Conservation (phyloP, 2,113 vertebrate genomes). For the Sylvia atricapilla region DNA sequence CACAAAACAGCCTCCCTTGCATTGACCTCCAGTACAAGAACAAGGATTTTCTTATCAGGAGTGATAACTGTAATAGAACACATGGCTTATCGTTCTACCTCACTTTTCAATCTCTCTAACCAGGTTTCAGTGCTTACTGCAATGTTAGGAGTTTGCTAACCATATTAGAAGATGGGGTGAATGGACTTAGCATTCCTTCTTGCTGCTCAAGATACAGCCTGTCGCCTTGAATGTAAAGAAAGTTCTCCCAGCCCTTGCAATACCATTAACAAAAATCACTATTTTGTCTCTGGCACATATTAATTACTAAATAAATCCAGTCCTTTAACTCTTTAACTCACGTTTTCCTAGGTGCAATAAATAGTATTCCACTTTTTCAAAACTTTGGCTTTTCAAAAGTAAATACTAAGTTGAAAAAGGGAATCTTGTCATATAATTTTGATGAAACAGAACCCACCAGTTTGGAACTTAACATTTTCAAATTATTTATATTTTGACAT, state of each 20-base stretch:
- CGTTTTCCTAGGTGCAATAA: neutral
- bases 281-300: neutral
- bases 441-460: neutral
- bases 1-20: too few relatives aligned
- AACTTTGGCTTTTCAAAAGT: neutral
- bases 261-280: neutral
- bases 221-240: neutral
- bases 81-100: neutral
- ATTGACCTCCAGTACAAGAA: neutral
- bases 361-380: neutral
- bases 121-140: neutral
- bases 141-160: neutral
- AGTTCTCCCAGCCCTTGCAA: neutral
- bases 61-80: neutral
- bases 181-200: neutral
- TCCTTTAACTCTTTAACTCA: neutral
- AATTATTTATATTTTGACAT: slow-evolving; percentile 40
- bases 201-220: neutral
- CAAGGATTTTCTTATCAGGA: neutral
- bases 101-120: neutral
- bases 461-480: neutral
- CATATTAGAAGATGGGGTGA: neutral
- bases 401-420: neutral
- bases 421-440: neutral
- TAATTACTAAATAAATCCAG: neutral